These are phyloP conservation scores for Dione juno DNA, from an alignment of 2,888 invertebrate species.

Conservation along the genomic window DNA sequence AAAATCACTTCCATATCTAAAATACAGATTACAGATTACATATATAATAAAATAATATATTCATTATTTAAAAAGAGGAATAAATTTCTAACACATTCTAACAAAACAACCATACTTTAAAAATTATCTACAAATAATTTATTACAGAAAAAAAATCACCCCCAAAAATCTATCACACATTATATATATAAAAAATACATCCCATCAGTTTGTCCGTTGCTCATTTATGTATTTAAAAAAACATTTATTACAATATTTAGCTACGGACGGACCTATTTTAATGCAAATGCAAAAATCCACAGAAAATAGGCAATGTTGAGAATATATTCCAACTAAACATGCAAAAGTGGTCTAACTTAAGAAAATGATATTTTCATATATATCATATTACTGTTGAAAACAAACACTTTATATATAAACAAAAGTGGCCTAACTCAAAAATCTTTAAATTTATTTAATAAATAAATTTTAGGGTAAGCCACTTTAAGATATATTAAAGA, in stretches of 20 bases:
- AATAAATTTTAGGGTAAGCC: not conserved
- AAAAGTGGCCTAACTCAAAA: not conserved
- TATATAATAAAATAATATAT: too few species aligned
- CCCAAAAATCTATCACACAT: conserved; percentile 8
- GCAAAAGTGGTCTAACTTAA: conserved; percentile 3
- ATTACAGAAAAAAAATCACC: not conserved
- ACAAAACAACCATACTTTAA: not conserved
- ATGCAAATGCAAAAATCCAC: conserved; percentile 32
- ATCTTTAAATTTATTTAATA: not conserved
- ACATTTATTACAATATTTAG: not conserved
- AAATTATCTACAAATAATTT: not conserved
- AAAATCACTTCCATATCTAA: too few species aligned
- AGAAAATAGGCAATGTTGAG: conserved; percentile 33
- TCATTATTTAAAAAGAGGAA: too few species aligned
- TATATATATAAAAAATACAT: conserved; percentile 12
- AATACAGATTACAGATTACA: too few species aligned
- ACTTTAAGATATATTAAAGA: not conserved
- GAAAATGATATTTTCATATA: not conserved
- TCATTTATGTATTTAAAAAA: not conserved
- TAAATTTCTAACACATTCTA: not conserved
- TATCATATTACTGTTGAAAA: not conserved
- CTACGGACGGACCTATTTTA: conserved; percentile 38
- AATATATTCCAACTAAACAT: not conserved
- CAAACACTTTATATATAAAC: not conserved
- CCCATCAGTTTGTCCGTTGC: not conserved